Percentiles rank a stretch among this genome's conserved stretches.
phyloP scores from a whole-genome alignment of 2,113 vertebrate species.

The Istiophorus platypterus region DNA sequence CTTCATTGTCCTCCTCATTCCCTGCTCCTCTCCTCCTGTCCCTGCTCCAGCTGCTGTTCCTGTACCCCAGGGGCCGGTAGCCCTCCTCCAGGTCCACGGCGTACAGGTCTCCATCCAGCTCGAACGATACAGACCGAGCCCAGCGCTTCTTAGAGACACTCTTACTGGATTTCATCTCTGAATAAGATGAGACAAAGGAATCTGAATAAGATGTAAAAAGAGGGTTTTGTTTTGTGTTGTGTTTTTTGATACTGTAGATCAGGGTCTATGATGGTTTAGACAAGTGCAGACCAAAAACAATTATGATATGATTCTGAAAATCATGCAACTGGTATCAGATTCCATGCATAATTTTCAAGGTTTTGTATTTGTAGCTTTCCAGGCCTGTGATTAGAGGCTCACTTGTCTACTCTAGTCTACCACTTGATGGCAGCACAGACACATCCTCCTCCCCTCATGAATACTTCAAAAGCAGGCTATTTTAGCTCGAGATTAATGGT shows the following conservation, averaged over 20 bases:
- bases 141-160: slow-evolving; percentile 86
- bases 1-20: slow-evolving; percentile 86
- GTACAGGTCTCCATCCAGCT: slow-evolving; percentile 85
- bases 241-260: not conserved
- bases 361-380: not conserved
- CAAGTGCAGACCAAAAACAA: not conserved
- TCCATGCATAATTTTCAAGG: slow-evolving; percentile 7
- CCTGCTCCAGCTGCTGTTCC: slow-evolving; percentile 83
- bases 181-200: slow-evolving; percentile 38
- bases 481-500: slow-evolving; percentile 55
- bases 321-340: not conserved
- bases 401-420: slow-evolving; percentile 17
- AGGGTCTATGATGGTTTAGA: not conserved
- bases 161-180: slow-evolving; percentile 88
- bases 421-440: slow-evolving; percentile 78
- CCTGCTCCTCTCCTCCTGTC: slow-evolving; percentile 57
- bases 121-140: slow-evolving; percentile 86
- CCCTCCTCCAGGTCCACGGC: slow-evolving; percentile 84
- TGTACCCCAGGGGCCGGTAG: slow-evolving; percentile 77
- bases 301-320: not conserved
- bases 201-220: slow-evolving; percentile 33
- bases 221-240: not conserved
- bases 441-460: slow-evolving; percentile 43
- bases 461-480: slow-evolving; percentile 47
- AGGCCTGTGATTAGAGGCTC: not conserved